Evolutionary conservation across 2,113 vertebrate species (phyloP).

Genomic region (Synchiropus splendidus): DNA sequence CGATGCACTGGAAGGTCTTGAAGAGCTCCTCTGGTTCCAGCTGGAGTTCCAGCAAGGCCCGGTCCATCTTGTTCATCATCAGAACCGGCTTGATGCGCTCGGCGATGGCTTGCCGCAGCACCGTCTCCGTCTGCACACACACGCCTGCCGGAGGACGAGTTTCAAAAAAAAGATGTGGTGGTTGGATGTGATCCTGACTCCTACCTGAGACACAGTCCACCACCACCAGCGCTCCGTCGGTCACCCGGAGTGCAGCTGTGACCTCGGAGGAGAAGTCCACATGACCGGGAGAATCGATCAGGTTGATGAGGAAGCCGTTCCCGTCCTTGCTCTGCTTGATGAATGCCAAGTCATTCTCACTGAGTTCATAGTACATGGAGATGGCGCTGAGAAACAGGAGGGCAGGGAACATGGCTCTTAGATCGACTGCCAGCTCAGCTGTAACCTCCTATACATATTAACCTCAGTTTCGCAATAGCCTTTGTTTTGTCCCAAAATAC

Average conservation of each 20-base stretch:
- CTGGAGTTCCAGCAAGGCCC: constrained; percentile 87
- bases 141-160: constrained; percentile 66
- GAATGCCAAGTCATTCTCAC: constrained; percentile 82
- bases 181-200: no score
- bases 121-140: constrained; percentile 91
- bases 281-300: constrained; percentile 90
- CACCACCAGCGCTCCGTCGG: constrained; percentile 88
- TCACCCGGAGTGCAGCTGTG: constrained; percentile 88
- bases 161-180: not conserved
- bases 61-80: constrained; percentile 99
- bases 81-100: constrained; percentile 92
- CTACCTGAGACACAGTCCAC: constrained; percentile 94
- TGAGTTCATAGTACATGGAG: constrained; percentile 85
- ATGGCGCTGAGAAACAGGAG: constrained; percentile 70
- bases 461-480: no score
- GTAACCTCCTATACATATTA: no score
- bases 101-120: constrained; percentile 87
- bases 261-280: constrained; percentile 96
- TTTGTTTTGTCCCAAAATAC: no score
- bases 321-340: constrained; percentile 93
- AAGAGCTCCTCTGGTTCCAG: constrained; percentile 82
- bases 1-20: constrained; percentile 89
- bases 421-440: not conserved
- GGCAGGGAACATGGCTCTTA: not conserved
- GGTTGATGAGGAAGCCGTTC: constrained; percentile 88